Percentiles rank a stretch among this genome's conserved stretches.
These are phyloP conservation scores for Tribolium castaneum DNA, from an alignment of 1,140 invertebrate genomes.

Conservation along the genomic window DNA sequence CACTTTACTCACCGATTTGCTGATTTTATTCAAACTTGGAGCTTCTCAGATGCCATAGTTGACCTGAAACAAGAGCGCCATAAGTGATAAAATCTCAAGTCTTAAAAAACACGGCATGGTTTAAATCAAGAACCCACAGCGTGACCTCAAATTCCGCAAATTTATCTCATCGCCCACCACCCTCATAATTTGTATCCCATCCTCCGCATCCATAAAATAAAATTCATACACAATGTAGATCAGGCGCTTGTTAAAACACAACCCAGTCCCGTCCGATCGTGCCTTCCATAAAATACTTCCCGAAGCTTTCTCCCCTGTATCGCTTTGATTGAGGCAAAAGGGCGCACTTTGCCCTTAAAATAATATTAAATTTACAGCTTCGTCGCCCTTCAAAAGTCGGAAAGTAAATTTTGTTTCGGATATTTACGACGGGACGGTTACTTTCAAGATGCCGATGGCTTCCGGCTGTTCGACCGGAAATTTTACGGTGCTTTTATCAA, in stretches of 20 bases:
- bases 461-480: slow-evolving; percentile 20
- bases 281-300: slow-evolving; percentile 25
- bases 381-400: slow-evolving; percentile 39
- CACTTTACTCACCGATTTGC: slow-evolving; percentile 56
- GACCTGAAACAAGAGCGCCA: slow-evolving; percentile 49
- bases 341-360: slow-evolving; percentile 31
- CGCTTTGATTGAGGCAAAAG: slow-evolving; percentile 33
- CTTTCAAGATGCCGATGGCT: slow-evolving; percentile 27
- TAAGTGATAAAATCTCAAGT: neutral
- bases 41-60: slow-evolving; percentile 44
- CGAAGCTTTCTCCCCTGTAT: neutral
- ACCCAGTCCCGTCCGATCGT: neutral
- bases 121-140: neutral
- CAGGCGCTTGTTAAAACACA: slow-evolving; percentile 4
- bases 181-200: neutral
- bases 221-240: slow-evolving; percentile 20
- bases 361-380: slow-evolving; percentile 43
- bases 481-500: slow-evolving; percentile 18
- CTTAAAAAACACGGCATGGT: neutral
- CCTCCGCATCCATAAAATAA: slow-evolving; percentile 8
- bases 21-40: slow-evolving; percentile 50
- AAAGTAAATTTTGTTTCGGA: slow-evolving; percentile 35
- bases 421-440: slow-evolving; percentile 22
- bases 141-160: neutral
- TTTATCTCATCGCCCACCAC: neutral